These are phyloP conservation scores for Littorina saxatilis DNA, from an alignment of 1,140 invertebrate genomes.

Conservation along the genomic window DNA sequence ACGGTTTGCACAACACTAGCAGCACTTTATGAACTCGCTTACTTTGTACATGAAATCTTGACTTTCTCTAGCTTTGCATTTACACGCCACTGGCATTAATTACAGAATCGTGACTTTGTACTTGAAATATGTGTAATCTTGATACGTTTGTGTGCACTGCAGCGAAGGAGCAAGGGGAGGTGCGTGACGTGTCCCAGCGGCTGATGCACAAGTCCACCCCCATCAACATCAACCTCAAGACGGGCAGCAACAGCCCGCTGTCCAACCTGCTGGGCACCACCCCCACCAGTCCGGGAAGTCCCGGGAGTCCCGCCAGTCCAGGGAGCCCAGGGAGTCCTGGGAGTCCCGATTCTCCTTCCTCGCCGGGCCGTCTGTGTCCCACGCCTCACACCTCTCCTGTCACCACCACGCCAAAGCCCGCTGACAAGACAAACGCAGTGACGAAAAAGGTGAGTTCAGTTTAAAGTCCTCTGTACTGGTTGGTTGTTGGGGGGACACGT, in stretches of 20 bases:
- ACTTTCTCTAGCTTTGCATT: too few relatives aligned
- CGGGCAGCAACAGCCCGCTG: slow-evolving; percentile 62
- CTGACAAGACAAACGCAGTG: slow-evolving; percentile 44
- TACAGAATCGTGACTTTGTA: too few relatives aligned
- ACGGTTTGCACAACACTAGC: too few relatives aligned
- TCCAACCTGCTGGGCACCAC: slow-evolving; percentile 56
- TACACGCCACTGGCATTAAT: too few relatives aligned
- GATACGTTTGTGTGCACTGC: too few relatives aligned
- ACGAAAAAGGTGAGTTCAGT: slow-evolving; percentile 48
- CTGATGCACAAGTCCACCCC: slow-evolving; percentile 60
- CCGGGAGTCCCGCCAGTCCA: slow-evolving; percentile 54
- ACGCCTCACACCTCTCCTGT: slow-evolving; percentile 60
- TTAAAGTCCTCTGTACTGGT: too few relatives aligned
- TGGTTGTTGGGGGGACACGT: too few relatives aligned
- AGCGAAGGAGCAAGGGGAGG: slow-evolving; percentile 68
- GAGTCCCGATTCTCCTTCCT: slow-evolving; percentile 38
- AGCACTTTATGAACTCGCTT: too few relatives aligned
- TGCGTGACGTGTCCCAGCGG: slow-evolving; percentile 63
- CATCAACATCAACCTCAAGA: slow-evolving; percentile 71
- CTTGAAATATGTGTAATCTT: too few relatives aligned
- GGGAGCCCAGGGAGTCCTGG: slow-evolving; percentile 56
- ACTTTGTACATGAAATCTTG: too few relatives aligned
- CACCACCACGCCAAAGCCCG: slow-evolving; percentile 29
- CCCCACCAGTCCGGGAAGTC: slow-evolving; percentile 55
- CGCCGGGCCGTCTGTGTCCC: slow-evolving; percentile 49